Base-by-base conservation (phyloP, 1,140 invertebrate genomes). In the Leptinotarsa undecemlineata region DNA sequence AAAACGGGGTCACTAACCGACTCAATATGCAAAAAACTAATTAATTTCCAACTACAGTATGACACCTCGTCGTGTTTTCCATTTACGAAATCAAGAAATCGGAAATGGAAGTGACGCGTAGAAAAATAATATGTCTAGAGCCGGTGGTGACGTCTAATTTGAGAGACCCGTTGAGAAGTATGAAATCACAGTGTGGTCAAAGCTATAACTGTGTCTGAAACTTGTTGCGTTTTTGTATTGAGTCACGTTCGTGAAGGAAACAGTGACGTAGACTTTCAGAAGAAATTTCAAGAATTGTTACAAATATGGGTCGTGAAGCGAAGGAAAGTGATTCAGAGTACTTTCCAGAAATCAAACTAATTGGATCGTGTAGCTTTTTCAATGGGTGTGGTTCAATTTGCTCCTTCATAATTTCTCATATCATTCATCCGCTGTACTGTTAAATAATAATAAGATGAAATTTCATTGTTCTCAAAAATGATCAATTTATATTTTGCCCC, bases 161-260 rank as follows among this genome's bases (percentile, higher is more conserved):
- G 15, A n/a, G 68, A 51, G 51, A 57, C 15, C 17, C n/a, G 51
- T 4, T 57, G 15, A 19, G 66, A 68, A 26, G 21, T 21, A 66
- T 68, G 33, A 47, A 68, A 68, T 68, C 66, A 42, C 13, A 68
- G 33, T 68, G 66, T 68, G 33, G 66, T 42, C n/a, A 68, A 68
- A 68, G 66, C 8, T 68, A 42, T 26, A 67, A 75, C 61, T 69
- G 74, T 47, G 23, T 17, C 77, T 74, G 77, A 77, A 76, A 82
- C 81, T 82, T 82, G 81, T 82, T 82, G 81, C 78, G 76, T 77
- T 72, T 68, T 68, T 47, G 66, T 68, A 68, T 68, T 68, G 66
- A 68, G 23, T 68, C 33, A 19, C n/a, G 42, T n/a, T 68, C n/a
- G 23, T 3, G 15, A 19, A n/a, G n/a, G 23, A 47, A 47, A 13